These are phyloP conservation scores for Sinocyclocheilus anshuiensis DNA, from an alignment of 2,113 vertebrate species.

Conservation along the genomic window DNA sequence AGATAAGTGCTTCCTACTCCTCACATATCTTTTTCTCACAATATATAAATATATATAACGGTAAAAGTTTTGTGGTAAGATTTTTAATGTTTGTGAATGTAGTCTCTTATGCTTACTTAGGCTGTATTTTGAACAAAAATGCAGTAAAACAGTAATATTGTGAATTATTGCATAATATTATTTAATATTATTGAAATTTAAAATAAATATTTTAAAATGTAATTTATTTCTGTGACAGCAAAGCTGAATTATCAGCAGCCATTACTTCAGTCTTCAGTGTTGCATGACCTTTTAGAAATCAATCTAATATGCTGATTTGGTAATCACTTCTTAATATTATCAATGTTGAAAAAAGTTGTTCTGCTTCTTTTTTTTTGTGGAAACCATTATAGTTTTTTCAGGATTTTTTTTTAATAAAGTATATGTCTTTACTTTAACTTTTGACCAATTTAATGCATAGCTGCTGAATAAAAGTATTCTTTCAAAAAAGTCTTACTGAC, in stretches of 20 bases:
- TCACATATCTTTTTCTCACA: conserved; percentile 55
- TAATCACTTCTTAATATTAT: not conserved
- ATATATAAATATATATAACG: not conserved
- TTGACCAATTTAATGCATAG: not conserved
- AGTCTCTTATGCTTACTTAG: not conserved
- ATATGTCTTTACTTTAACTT: not conserved
- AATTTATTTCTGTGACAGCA: not conserved
- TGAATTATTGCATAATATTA: not conserved
- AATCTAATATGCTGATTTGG: not conserved
- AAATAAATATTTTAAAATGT: not conserved
- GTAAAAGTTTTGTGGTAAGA: not conserved
- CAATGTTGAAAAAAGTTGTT: not conserved
- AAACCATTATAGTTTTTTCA: not conserved
- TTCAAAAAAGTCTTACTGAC: too few species aligned
- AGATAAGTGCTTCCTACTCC: conserved; percentile 57
- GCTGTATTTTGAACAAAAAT: not conserved
- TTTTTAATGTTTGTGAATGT: not conserved
- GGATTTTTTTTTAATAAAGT: too few species aligned
- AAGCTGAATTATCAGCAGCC: not conserved
- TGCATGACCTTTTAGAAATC: not conserved
- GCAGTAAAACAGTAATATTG: not conserved
- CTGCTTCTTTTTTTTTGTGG: not conserved
- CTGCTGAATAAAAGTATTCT: too few species aligned
- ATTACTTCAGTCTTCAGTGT: not conserved
- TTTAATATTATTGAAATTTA: not conserved